These are phyloP conservation scores for Argyra leucocephala DNA, from an alignment of 2,888 invertebrate genomes.

Conservation along the genomic window DNA sequence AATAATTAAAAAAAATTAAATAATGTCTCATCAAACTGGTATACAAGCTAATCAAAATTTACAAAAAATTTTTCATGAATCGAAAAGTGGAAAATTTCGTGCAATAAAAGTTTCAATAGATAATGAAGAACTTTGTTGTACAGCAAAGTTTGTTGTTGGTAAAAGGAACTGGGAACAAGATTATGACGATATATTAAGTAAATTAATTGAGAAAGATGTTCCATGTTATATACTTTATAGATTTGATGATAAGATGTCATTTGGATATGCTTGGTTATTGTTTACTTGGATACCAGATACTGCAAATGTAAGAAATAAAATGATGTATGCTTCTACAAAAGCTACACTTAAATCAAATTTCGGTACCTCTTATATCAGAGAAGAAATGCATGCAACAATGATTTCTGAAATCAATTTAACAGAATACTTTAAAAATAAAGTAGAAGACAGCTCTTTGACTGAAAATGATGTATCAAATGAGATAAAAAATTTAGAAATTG, in stretches of 20 bases:
- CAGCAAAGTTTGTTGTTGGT: not conserved
- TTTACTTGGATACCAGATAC: conserved; percentile 63
- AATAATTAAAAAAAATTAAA: too few species aligned
- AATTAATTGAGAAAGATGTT: conserved; percentile 63
- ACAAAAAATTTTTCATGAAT: conserved; percentile 70
- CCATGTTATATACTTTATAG: conserved; percentile 89
- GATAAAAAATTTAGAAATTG: conserved; percentile 37
- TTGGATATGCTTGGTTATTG: conserved; percentile 85
- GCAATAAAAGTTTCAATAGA: conserved; percentile 75
- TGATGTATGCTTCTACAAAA: conserved; percentile 96
- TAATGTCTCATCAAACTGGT: conserved; percentile 85
- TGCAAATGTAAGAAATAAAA: conserved; percentile 78
- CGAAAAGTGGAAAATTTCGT: conserved; percentile 64
- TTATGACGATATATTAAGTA: conserved; percentile 64
- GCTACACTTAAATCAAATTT: conserved; percentile 95
- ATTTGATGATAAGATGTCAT: conserved; percentile 65
- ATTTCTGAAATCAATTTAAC: conserved; percentile 71
- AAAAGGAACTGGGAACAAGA: conserved; percentile 68
- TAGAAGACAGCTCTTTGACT: conserved; percentile 49
- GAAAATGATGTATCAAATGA: conserved; percentile 73
- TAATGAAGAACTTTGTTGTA: conserved; percentile 46
- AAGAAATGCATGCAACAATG: conserved; percentile 84
- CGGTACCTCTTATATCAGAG: conserved; percentile 85
- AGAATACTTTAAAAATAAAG: conserved; percentile 72
- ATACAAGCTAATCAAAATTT: conserved; percentile 79